Percentiles rank a stretch among this genome's conserved stretches.
These are phyloP conservation scores for Rhingia campestris DNA, from an alignment of 2,888 invertebrate genomes.

Conservation along the genomic window DNA sequence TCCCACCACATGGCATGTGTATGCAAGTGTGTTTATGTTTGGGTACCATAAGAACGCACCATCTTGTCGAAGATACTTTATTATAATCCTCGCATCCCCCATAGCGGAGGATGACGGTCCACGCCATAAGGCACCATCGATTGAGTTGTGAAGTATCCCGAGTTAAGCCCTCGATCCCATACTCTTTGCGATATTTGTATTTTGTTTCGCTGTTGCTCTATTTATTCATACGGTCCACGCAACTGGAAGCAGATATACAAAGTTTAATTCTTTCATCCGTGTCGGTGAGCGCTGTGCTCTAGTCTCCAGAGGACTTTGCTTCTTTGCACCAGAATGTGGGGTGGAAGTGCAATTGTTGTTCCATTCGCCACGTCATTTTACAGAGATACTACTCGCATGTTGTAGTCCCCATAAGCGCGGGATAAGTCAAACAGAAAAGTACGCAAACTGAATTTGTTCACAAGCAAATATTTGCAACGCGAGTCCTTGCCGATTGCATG, in stretches of 20 bases:
- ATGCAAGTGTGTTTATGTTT: background rate
- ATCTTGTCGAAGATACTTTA: conserved; percentile 48
- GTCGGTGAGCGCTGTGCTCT: conserved; percentile 10
- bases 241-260: conserved; percentile 40
- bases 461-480: conserved; percentile 66
- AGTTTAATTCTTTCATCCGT: conserved; percentile 58
- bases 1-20: conserved; percentile 2
- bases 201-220: conserved; percentile 20
- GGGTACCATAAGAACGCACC: conserved; percentile 19
- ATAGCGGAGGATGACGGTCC: background rate
- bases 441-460: conserved; percentile 72
- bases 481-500: conserved; percentile 67
- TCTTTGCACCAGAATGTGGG: background rate
- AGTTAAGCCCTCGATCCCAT: conserved; percentile 3
- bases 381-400: background rate
- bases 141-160: conserved; percentile 59
- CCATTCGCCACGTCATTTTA: background rate
- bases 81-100: conserved; percentile 11
- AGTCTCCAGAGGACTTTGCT: conserved; percentile 30
- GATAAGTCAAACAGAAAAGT: conserved; percentile 54
- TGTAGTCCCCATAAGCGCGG: background rate
- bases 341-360: background rate
- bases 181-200: conserved; percentile 25
- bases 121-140: conserved; percentile 60
- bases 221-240: conserved; percentile 55